Conservation (phyloP, 2,888 invertebrate genomes). For the Volucella inanis region DNA sequence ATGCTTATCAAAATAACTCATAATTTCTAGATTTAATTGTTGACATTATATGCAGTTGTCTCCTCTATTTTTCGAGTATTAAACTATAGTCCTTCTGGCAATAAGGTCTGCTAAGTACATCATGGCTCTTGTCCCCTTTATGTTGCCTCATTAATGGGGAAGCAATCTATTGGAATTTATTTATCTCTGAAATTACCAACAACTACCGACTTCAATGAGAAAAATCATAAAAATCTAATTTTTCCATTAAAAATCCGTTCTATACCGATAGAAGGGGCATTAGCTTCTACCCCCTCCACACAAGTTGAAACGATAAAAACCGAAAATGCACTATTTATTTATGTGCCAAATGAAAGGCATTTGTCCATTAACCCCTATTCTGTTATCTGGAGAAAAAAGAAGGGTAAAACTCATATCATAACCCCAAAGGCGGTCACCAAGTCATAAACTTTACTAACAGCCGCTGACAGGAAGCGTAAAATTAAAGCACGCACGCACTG, state of each 20-base stretch:
- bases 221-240: slow-evolving; percentile 26
- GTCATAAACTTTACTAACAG: slow-evolving; percentile 53
- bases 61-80: no score
- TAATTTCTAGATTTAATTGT: no score
- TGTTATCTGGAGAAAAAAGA: not conserved
- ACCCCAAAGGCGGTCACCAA: slow-evolving; percentile 35
- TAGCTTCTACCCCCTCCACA: not conserved
- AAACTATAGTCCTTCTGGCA: no score
- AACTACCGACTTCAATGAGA: slow-evolving; percentile 15
- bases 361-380: slow-evolving; percentile 9
- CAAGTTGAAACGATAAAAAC: slow-evolving; percentile 10
- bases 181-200: slow-evolving; percentile 1
- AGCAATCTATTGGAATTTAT: slow-evolving; percentile 17
- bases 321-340: slow-evolving; percentile 27
- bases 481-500: slow-evolving; percentile 51
- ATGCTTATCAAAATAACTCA: no score
- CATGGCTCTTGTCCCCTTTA: no score
- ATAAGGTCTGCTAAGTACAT: no score
- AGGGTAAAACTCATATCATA: slow-evolving; percentile 20
- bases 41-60: no score
- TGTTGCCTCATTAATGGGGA: not conserved
- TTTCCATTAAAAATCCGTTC: slow-evolving; percentile 25
- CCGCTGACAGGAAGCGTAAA: slow-evolving; percentile 45
- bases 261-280: no score
- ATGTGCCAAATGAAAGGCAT: slow-evolving; percentile 42